Evolutionary conservation across 2,797 vertebrate genomes (phyloP), one percentile per base, ranked within the genome.

Genomic region (Lagocephalus sceleratus): DNA sequence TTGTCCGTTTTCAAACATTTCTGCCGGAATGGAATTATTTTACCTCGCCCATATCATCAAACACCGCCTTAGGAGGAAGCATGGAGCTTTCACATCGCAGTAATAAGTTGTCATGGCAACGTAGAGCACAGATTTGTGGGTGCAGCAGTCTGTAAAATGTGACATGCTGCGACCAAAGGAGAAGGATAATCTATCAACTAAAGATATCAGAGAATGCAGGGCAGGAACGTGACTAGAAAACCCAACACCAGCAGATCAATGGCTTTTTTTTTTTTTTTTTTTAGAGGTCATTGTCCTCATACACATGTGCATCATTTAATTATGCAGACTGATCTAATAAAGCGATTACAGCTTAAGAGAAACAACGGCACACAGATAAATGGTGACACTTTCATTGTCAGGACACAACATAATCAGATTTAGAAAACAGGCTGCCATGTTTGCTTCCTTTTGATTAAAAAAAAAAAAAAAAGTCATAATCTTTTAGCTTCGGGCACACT

Each of bases 81-180:
- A 39, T 29, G 38, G 42, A 52, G n/a, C 29, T 52, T 21, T 59
- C 41, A 59, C 54, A 43, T 23, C 45, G 57, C 35, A 9, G 66
- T 64, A 58, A 73, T 63, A 54, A 1, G 55, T 68, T 63, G 75
- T 62, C 71, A 84, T 75, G 75, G 71, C 63, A 71, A 83, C 72
- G 43, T 20, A 41, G 44, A 58, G 48, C 40, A 76, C 62, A 77
- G 57, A 68, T 79, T 71, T 63, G 63, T 66, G 47, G 38, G 40
- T 59, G 72, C 63, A 74, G 70, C 71, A 67, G 48, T 66, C 57
- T 66, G 55, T 75, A 71, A 72, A 83, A 79, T 68, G 47, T 64
- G 65, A 72, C 29, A 42, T 26, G 21, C 26, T 57, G 22, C 17
- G 59, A 75, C 63, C 55, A 71, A 73, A 76, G 39, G 14, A 60